These are phyloP conservation scores for Zosterops lateralis DNA, from an alignment of 2,113 vertebrate genomes.

Conservation along the genomic window DNA sequence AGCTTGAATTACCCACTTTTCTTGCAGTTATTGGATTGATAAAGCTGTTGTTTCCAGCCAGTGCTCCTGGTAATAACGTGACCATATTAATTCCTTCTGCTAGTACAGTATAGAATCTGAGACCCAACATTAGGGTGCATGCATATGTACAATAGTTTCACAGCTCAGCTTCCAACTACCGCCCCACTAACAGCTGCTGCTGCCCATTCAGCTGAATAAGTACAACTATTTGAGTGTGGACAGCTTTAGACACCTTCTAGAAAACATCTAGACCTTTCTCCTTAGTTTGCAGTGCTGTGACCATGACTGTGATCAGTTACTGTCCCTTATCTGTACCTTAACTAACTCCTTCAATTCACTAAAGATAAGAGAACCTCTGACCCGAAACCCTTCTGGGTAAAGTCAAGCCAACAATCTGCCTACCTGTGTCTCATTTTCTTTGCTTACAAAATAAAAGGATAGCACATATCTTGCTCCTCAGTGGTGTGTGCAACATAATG, in stretches of 20 bases:
- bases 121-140: neutral
- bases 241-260: neutral
- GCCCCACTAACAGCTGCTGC: neutral
- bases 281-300: neutral
- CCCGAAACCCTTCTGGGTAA: neutral
- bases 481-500: neutral
- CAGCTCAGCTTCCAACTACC: neutral
- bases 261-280: neutral
- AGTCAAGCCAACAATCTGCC: neutral
- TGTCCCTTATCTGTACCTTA: neutral
- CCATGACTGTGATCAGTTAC: neutral
- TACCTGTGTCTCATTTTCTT: neutral
- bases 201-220: neutral
- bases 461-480: neutral
- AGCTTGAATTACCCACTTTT: neutral
- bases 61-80: neutral
- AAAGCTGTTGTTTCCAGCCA: neutral
- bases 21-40: neutral
- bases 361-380: neutral
- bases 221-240: neutral
- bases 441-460: neutral
- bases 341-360: neutral
- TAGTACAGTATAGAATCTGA: neutral
- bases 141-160: neutral
- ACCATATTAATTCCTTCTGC: neutral